Evolutionary conservation across 2,113 vertebrate species (phyloP).

Genomic region (Menura novaehollandiae): DNA sequence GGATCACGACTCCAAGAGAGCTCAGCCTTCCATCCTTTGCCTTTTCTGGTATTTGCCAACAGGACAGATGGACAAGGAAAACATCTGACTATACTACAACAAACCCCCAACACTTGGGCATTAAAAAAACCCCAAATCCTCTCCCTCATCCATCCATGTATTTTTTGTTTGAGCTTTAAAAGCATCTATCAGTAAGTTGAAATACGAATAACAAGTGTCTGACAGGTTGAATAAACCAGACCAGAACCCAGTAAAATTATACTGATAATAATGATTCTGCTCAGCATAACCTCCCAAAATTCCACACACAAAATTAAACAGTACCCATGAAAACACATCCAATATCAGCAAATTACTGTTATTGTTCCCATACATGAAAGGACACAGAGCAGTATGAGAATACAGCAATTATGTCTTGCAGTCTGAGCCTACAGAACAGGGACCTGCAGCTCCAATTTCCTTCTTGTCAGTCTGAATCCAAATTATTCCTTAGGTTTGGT

Average conservation of each 20-base stretch:
- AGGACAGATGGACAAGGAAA: background rate
- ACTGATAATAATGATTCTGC: background rate
- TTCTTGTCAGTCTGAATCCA: background rate
- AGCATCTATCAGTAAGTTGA: background rate
- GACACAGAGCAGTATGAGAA: background rate
- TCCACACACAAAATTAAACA: background rate
- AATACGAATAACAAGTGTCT: background rate
- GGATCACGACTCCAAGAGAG: background rate
- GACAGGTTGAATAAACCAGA: background rate
- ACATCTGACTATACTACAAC: background rate
- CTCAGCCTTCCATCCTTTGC: background rate
- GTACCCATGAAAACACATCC: background rate
- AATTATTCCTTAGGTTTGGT: background rate
- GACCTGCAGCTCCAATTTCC: background rate
- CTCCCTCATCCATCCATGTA: rapidly evolving
- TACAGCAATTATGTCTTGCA: background rate
- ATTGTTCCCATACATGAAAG: background rate
- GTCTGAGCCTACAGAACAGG: background rate
- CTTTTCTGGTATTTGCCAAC: background rate
- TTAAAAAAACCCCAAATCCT: background rate
- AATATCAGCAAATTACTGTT: background rate
- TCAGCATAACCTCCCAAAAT: background rate
- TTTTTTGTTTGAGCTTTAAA: background rate
- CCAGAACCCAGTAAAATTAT: background rate
- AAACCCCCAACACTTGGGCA: background rate